phyloP scores from a whole-genome alignment of 2,113 vertebrate species.

The Fregata magnificens region DNA sequence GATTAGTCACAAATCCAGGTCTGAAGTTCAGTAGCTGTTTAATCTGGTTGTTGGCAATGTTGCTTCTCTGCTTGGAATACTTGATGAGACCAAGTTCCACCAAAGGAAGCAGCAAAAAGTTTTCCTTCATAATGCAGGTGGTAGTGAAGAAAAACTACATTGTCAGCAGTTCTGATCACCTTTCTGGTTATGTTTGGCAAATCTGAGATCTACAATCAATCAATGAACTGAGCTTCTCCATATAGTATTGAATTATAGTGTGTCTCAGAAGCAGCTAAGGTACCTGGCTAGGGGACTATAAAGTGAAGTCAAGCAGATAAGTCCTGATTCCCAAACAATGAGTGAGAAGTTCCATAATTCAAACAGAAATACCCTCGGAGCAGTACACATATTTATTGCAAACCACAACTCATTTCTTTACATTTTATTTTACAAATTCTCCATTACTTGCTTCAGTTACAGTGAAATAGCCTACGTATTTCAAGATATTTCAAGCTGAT shows the following conservation, averaged over 20 bases:
- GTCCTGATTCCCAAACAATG: background rate
- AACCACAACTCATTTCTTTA: background rate
- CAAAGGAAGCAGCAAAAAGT: background rate
- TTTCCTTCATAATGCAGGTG: background rate
- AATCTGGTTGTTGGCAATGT: too few relatives aligned
- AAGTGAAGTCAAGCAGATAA: conserved; percentile 21
- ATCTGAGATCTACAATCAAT: background rate
- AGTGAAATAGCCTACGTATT: conserved; percentile 15
- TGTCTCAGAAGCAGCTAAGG: background rate
- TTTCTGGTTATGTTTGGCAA: background rate
- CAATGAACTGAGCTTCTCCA: background rate
- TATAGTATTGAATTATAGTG: background rate
- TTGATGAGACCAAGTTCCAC: background rate
- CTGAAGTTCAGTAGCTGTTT: background rate
- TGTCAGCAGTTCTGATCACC: conserved; percentile 1
- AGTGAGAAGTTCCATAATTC: background rate
- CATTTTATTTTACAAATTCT: conserved; percentile 47
- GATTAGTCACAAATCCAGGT: background rate
- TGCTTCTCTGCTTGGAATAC: background rate
- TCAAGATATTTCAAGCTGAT: background rate
- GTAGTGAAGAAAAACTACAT: background rate
- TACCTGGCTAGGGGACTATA: background rate
- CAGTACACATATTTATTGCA: background rate
- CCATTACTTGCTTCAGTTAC: conserved; percentile 30
- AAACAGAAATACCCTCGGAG: background rate